Conservation (phyloP, 2,888 invertebrate species). For the Acanthococcus lagerstroemiae region DNA sequence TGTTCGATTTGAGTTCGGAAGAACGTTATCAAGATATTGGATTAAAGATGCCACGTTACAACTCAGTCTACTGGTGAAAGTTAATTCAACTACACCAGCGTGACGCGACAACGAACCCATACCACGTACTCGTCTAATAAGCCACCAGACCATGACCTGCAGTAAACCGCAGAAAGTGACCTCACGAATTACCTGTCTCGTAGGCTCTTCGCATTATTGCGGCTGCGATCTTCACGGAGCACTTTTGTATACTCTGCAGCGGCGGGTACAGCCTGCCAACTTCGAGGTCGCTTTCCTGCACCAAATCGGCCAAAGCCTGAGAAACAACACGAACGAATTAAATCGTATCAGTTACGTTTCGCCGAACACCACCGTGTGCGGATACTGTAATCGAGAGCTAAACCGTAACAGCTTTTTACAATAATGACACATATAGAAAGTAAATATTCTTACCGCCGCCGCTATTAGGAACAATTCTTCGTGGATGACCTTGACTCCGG, state of each 20-base stretch:
- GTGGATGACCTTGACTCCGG: constrained; percentile 78
- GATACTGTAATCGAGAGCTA: background rate
- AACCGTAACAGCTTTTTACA: constrained; percentile 7
- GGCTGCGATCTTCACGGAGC: constrained; percentile 78
- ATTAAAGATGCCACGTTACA: too few species aligned
- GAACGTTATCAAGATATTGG: too few species aligned
- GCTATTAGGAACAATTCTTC: constrained; percentile 88
- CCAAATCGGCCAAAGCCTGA: constrained; percentile 68
- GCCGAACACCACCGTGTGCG: background rate
- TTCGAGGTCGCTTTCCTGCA: constrained; percentile 66
- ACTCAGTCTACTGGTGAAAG: too few species aligned
- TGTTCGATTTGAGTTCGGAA: too few species aligned
- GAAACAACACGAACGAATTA: constrained; percentile 36
- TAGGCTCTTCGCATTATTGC: constrained; percentile 75
- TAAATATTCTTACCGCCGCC: constrained; percentile 56
- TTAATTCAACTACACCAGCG: too few species aligned
- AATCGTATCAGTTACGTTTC: background rate
- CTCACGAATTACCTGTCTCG: constrained; percentile 54
- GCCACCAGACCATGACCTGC: background rate
- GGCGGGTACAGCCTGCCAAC: constrained; percentile 89
- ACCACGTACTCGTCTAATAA: too few species aligned
- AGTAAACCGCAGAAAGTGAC: constrained; percentile 1
- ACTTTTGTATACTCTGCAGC: constrained; percentile 65
- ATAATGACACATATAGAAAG: constrained; percentile 2
- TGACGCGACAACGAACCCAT: too few species aligned